Evolutionary conservation across 2,797 vertebrate genomes (phyloP), one percentile per base, ranked within the genome.

Genomic region (Apogon hyalosoma): DNA sequence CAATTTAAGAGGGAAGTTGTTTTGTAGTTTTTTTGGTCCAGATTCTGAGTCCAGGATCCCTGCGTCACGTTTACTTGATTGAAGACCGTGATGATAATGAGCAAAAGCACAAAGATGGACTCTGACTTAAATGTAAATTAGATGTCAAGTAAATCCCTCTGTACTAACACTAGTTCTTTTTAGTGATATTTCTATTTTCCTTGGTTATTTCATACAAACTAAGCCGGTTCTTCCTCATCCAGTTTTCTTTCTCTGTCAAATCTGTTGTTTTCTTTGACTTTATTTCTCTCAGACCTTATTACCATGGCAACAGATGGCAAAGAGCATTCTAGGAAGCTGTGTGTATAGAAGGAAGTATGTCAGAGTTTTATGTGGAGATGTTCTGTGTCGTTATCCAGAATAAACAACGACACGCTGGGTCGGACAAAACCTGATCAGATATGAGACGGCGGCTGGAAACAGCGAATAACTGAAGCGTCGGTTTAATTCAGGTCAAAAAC

Each of bases 271-370:
- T 62, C 39, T 43, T 63, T 65, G 6, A 64, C 50, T 59, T 49
- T 28, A 14, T 21, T 13, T 58, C 15, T 65, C 39, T 45, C 48
- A 48, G 45, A 56, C 62, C 41, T 53, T 49, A 76, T 87, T 84
- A 66, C 79, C 68, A 80, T 86, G 77, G 80, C 67, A 80, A 89
- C 80, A 71, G 69, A 83, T 67, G 73, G 48, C 55, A 62, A 75
- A 70, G 70, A 73, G 66, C 66, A 47, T 68, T 19, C 55, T 55
- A 15, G 50, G 33, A 40, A 57, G n/a, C 16, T 13, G n/a, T 38
- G 33, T 43, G 43, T 46, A 14, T 11, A 3, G 21, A 13, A 21
- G 55, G 11, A 31, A 12, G 11, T 4, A 12, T 9, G 21, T 21
- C 13, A 15, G 33, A 19, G 45, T 39, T 47, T n/a, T 18, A 55